phyloP scores from a whole-genome alignment of 1,140 invertebrate species.

The Drosophila serrata region DNA sequence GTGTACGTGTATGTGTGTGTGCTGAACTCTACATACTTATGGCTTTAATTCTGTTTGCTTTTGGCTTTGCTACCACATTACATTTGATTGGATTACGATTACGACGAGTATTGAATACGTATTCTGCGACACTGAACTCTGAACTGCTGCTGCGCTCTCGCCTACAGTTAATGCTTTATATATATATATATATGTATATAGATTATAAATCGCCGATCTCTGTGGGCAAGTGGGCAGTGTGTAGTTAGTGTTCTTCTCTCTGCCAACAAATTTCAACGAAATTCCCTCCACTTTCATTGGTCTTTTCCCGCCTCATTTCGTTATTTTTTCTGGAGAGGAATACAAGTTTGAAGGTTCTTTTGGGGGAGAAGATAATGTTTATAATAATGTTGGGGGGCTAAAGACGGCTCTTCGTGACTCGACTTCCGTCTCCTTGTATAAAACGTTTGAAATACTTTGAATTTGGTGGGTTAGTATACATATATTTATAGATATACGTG shows the following conservation, averaged over 20 bases:
- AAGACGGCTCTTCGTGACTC: conserved; percentile 20
- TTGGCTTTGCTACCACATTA: conserved; percentile 48
- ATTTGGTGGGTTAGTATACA: conserved; percentile 84
- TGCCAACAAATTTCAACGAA: conserved; percentile 23
- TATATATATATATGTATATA: conserved; percentile 33
- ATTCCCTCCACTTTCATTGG: conserved; percentile 7
- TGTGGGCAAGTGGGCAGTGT: conserved; percentile 27
- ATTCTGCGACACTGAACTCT: conserved; percentile 29
- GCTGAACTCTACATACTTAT: conserved; percentile 50
- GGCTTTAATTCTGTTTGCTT: conserved; percentile 24
- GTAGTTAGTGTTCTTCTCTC: conserved; percentile 12
- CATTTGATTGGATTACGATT: conserved; percentile 51
- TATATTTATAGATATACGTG: conserved; percentile 84
- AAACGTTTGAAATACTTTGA: conserved; percentile 83
- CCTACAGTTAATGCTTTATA: conserved; percentile 43
- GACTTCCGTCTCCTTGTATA: conserved; percentile 49
- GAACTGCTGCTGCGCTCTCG: conserved; percentile 19
- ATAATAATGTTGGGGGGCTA: conserved; percentile 5
- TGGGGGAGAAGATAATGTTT: conserved; percentile 1
- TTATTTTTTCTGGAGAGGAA: background rate
- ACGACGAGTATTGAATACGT: conserved; percentile 47
- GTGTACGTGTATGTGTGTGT: conserved; percentile 39
- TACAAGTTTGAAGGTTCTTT: conserved; percentile 3
- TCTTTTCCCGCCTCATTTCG: background rate
- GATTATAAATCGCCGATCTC: conserved; percentile 46